Base-by-base conservation (phyloP, 2,797 vertebrate genomes). In the Paedocypris micromegethes region DNA sequence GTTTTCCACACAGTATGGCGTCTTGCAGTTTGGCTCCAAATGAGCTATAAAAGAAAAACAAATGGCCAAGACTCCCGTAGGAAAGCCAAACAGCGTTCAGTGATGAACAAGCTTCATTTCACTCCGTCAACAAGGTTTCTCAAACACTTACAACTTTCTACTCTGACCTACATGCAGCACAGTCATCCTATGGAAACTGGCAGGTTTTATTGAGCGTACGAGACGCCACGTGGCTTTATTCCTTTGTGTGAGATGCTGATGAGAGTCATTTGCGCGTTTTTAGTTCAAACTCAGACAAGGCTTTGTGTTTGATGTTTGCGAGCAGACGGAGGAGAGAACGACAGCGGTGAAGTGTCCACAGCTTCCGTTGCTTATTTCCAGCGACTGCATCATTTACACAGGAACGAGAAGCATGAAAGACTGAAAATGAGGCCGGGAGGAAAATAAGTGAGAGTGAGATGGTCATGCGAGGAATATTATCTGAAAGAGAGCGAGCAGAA, bases 321-420 rank as follows among this genome's bases (percentile, higher is more conserved):
- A 68, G 59, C 48, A 71, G 41, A 75, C 67, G 64, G 58, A 53
- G 67, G 47, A 76, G 53, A 40, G 42, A 74, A 54, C 54, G 57
- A 62, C 63, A 65, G 52, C 67, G 62, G 56, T 51, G 72, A 77
- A 72, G 74, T 83, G 79, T 79, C 75, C 66, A 50, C 76, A 70
- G 77, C 58, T 67, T 86, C 86, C 86, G 86, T 85, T 85, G 70
- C 81, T 74, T 84, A 80, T 82, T 83, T 87, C 81, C 78, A 78
- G 79, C 74, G 66, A 75, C 75, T 81, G 79, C 74, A 79, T 86
- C 80, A 80, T 81, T 82, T 78, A 73, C 72, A 80, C 73, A 40
- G 69, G 64, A 62, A 79, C 63, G 67, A 53, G 57, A 60, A 23
- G 73, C 62, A 53, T 45, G 49, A 43, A 59, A 63, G 55, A 48